Evolutionary conservation across 2,113 vertebrate species (phyloP).

Genomic region (Chloebia gouldiae): DNA sequence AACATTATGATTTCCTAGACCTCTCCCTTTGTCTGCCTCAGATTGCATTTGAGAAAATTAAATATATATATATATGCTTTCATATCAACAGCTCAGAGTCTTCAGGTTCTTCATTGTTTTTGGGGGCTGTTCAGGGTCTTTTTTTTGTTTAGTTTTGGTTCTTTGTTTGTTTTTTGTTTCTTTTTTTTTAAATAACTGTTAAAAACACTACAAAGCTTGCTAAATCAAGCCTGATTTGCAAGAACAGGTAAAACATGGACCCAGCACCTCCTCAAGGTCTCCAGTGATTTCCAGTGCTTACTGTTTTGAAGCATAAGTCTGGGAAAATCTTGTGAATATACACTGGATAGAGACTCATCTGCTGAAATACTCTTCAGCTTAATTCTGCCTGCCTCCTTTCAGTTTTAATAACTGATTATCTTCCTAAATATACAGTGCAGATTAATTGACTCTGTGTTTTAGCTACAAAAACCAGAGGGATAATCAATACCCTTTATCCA

Average conservation of each 20-base stretch:
- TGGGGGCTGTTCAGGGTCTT: too few relatives aligned
- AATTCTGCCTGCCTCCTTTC: neutral
- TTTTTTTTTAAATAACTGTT: neutral
- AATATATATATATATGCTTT: neutral
- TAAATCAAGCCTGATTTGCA: neutral
- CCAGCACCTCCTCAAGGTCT: neutral
- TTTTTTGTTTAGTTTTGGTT: too few relatives aligned
- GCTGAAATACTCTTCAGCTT: neutral
- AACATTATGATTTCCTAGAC: fast-evolving
- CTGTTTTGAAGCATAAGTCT: neutral
- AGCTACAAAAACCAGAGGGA: neutral
- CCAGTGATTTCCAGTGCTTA: neutral
- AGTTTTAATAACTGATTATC: conserved; percentile 28
- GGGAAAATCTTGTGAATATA: neutral
- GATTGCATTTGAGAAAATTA: neutral
- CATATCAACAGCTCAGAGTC: fast-evolving
- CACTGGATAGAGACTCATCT: neutral
- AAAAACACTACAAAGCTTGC: neutral
- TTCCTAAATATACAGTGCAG: conserved; percentile 20
- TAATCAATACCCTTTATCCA: conserved; percentile 58
- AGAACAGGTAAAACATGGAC: neutral
- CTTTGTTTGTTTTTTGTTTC: neutral
- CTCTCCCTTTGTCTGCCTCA: neutral
- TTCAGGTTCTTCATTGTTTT: neutral
- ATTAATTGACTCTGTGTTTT: conserved; percentile 35